These are phyloP conservation scores for Cantharis rufa DNA, from an alignment of 2,888 invertebrate species.

Conservation along the genomic window DNA sequence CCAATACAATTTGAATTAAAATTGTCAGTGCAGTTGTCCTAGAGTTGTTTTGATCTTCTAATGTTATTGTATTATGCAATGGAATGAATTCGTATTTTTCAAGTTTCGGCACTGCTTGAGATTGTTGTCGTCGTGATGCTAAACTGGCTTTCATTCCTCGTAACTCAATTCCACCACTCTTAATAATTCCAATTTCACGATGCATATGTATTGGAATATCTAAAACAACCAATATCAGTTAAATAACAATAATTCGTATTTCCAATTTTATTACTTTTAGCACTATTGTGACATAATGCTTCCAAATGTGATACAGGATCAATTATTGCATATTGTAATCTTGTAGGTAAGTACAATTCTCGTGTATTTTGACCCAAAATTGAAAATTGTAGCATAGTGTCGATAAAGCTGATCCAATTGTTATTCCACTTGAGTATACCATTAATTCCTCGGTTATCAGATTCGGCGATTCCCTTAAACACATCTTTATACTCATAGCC, in stretches of 20 bases:
- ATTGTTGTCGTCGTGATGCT: slow-evolving; percentile 79
- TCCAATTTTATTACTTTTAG: slow-evolving; percentile 39
- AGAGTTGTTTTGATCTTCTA: slow-evolving; percentile 65
- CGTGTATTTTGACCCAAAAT: slow-evolving; percentile 77
- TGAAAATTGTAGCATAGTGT: slow-evolving; percentile 93
- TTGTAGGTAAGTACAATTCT: slow-evolving; percentile 86
- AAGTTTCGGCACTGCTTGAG: slow-evolving; percentile 78
- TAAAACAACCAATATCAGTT: slow-evolving; percentile 27
- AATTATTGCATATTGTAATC: slow-evolving; percentile 79
- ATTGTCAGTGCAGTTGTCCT: slow-evolving; percentile 69
- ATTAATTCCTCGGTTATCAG: slow-evolving; percentile 71
- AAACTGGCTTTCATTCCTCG: slow-evolving; percentile 88
- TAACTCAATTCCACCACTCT: slow-evolving; percentile 84
- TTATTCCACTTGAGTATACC: slow-evolving; percentile 84
- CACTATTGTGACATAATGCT: slow-evolving; percentile 45
- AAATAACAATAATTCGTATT: neutral
- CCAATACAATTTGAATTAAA: slow-evolving; percentile 73
- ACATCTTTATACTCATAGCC: slow-evolving; percentile 85
- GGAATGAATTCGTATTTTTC: slow-evolving; percentile 86
- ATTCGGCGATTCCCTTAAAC: slow-evolving; percentile 78
- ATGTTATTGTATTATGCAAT: slow-evolving; percentile 62
- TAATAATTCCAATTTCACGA: slow-evolving; percentile 71
- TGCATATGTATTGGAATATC: slow-evolving; percentile 70
- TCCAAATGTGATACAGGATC: slow-evolving; percentile 74
- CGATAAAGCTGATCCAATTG: slow-evolving; percentile 95